phyloP scores from a whole-genome alignment of 2,113 vertebrate species.

The Colistium nudipinnis region DNA sequence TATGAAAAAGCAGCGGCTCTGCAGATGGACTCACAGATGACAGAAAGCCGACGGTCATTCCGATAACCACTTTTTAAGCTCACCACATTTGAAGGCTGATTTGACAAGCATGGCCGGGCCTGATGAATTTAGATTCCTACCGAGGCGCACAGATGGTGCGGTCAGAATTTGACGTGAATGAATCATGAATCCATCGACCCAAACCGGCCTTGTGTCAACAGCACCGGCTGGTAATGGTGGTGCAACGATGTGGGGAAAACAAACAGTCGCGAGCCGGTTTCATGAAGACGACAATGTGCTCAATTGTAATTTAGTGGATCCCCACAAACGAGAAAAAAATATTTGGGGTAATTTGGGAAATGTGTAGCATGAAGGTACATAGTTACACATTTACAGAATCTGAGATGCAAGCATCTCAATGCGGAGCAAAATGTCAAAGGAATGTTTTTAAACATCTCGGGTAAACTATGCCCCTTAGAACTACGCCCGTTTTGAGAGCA shows the following conservation, averaged over 20 bases:
- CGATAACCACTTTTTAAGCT: neutral
- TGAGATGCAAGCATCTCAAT: neutral
- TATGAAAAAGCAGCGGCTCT: no score
- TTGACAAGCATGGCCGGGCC: neutral
- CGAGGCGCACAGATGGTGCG: neutral
- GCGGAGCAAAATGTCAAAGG: neutral
- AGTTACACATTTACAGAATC: neutral
- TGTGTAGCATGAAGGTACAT: neutral
- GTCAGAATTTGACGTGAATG: neutral
- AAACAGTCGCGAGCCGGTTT: neutral
- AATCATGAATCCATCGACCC: neutral
- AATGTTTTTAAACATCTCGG: neutral
- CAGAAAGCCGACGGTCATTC: neutral
- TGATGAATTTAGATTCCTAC: neutral
- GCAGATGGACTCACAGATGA: neutral
- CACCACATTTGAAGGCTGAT: neutral
- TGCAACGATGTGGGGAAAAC: neutral
- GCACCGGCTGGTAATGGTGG: neutral
- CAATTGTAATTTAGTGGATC: neutral
- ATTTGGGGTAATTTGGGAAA: neutral
- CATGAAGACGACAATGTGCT: neutral
- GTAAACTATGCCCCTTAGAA: neutral
- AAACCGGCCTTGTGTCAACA: neutral
- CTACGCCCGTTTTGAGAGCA: neutral
- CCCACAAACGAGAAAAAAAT: neutral